Evolutionary conservation across 2,797 vertebrate genomes (phyloP).

Genomic region (Lerista edwardsae): DNA sequence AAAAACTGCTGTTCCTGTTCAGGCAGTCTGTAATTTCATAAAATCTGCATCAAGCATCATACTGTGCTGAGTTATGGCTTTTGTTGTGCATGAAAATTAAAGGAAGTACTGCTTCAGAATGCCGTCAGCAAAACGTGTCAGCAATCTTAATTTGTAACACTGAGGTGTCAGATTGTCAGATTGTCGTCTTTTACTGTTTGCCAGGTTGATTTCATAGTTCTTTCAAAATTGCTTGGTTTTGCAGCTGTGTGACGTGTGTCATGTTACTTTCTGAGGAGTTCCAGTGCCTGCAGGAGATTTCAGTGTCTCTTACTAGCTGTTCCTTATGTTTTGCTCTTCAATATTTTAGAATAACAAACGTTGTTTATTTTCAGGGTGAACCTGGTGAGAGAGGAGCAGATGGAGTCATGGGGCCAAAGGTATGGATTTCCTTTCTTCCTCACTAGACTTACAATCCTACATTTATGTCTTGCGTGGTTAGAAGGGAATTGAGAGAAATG

Average conservation of each 20-base stretch:
- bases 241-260: background rate
- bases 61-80: accelerated
- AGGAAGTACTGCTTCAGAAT: background rate
- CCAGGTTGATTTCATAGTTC: background rate
- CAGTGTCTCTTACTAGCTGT: background rate
- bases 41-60: slow-evolving; percentile 4
- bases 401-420: slow-evolving; percentile 75
- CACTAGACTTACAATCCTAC: background rate
- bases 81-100: slow-evolving; percentile 1
- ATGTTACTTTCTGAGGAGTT: background rate
- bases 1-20: background rate
- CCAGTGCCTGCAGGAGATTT: accelerated
- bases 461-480: background rate
- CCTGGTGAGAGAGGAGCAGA: slow-evolving; percentile 82
- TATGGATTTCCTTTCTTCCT: slow-evolving; percentile 54
- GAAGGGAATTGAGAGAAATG: background rate
- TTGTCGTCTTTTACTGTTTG: background rate
- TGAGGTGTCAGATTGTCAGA: background rate
- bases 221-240: slow-evolving; percentile 7
- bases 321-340: slow-evolving; percentile 1
- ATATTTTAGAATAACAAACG: slow-evolving; percentile 14
- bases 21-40: slow-evolving; percentile 15
- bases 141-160: background rate
- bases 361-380: slow-evolving; percentile 80
- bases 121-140: background rate